These are phyloP conservation scores for Buteo buteo DNA, from an alignment of 2,113 vertebrate genomes.

Conservation along the genomic window DNA sequence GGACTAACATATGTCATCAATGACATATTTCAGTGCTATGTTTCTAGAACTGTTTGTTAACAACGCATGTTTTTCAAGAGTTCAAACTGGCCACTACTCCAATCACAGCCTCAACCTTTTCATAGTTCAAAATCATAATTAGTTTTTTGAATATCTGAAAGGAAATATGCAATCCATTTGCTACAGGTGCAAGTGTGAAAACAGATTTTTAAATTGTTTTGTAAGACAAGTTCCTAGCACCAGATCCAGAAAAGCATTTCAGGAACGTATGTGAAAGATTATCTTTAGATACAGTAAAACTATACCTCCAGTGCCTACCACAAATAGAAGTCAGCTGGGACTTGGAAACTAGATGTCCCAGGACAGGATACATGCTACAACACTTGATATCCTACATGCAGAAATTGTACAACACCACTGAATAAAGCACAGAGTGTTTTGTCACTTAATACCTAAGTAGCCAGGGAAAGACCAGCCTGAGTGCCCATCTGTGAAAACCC, in stretches of 20 bases:
- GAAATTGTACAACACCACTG: not conserved
- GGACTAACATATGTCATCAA: not conserved
- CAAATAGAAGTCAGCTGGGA: not conserved
- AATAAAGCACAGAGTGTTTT: not conserved
- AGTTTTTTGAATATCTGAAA: not conserved
- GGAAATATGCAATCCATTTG: not conserved
- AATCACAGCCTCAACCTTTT: not conserved
- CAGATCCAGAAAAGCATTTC: not conserved
- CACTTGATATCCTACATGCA: not conserved
- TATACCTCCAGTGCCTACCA: not conserved
- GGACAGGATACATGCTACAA: accelerated
- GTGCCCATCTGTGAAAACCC: not conserved
- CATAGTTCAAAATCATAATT: not conserved
- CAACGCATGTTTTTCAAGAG: not conserved
- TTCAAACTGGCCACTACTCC: not conserved
- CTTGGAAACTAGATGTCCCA: not conserved
- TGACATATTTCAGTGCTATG: not conserved
- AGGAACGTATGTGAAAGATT: not conserved
- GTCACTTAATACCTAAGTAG: not conserved
- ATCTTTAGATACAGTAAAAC: not conserved
- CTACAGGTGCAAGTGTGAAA: not conserved
- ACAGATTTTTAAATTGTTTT: not conserved
- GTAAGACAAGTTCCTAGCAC: not conserved
- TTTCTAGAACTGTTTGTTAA: not conserved
- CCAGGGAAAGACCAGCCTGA: not conserved